Evolutionary conservation across 2,113 vertebrate species (phyloP).

Genomic region (Siphamia tubifer): DNA sequence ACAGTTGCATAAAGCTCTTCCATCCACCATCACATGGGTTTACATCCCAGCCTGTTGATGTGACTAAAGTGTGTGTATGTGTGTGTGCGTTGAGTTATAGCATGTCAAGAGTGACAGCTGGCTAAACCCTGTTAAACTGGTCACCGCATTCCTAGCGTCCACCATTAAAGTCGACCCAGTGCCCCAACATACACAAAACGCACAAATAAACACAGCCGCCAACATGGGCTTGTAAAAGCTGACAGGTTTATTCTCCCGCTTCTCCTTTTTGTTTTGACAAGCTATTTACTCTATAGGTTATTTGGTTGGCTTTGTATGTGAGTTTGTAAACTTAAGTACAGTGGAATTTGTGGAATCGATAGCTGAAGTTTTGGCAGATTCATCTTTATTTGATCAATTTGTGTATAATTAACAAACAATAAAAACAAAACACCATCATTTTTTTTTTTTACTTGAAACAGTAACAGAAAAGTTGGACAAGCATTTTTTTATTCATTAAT

Average conservation of each 20-base stretch:
- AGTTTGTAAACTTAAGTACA: constrained; percentile 3
- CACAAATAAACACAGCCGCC: constrained; percentile 6
- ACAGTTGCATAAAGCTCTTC: background rate
- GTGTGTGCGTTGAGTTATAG: constrained; percentile 63
- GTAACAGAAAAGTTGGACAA: background rate
- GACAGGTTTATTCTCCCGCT: constrained; percentile 38
- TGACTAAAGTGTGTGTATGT: background rate
- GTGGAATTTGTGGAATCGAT: constrained; percentile 2
- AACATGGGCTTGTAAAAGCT: constrained; percentile 45
- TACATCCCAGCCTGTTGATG: background rate
- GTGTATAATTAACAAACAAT: background rate
- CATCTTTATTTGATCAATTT: constrained; percentile 6
- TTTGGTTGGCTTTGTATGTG: constrained; percentile 14
- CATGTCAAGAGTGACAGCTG: constrained; percentile 71
- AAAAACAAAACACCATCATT: too few relatives aligned
- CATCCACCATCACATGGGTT: background rate
- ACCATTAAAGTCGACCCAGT: constrained; percentile 59
- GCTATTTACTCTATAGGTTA: constrained; percentile 14
- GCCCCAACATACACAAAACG: constrained; percentile 15
- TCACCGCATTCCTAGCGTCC: constrained; percentile 65
- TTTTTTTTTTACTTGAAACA: background rate
- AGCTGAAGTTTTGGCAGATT: background rate
- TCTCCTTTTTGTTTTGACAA: constrained; percentile 13
- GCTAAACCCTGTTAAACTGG: constrained; percentile 67
- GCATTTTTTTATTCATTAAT: too few relatives aligned